These are phyloP conservation scores for Loripinus fragilis DNA, from an alignment of 2,888 invertebrate genomes.

Conservation along the genomic window DNA sequence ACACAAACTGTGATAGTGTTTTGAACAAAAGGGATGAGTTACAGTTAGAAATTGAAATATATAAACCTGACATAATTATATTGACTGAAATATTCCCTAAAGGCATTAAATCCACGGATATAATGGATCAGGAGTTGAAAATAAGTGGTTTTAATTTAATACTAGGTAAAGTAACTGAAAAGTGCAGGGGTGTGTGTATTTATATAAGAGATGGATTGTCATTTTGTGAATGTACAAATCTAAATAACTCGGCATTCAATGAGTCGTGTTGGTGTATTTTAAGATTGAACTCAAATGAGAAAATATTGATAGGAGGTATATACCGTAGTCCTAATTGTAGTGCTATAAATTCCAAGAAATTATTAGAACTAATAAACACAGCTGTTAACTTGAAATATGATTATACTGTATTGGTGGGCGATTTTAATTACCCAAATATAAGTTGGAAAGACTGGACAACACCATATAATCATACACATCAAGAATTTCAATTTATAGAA, in stretches of 20 bases:
- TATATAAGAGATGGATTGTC: background rate
- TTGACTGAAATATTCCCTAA: constrained; percentile 19
- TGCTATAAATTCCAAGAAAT: background rate
- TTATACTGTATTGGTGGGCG: constrained; percentile 17
- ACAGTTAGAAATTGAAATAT: constrained; percentile 9
- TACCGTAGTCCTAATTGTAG: constrained; percentile 8
- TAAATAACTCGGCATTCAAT: constrained; percentile 8
- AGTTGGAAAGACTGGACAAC: constrained; percentile 13
- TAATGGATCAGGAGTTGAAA: background rate
- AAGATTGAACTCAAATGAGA: background rate
- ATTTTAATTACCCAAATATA: constrained; percentile 22
- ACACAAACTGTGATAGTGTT: constrained; percentile 22
- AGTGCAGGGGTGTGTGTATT: constrained; percentile 17
- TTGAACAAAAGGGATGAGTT: constrained; percentile 25
- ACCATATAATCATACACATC: background rate
- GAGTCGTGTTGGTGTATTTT: constrained; percentile 26
- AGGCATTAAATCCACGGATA: background rate
- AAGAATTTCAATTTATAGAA: constrained; percentile 9
- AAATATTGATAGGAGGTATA: constrained; percentile 15
- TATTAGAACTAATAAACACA: constrained; percentile 1
- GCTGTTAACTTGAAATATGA: constrained; percentile 13
- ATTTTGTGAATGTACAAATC: constrained; percentile 6
- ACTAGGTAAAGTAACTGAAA: background rate
- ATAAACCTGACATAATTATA: constrained; percentile 19
- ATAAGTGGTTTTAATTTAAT: constrained; percentile 5